These are phyloP conservation scores for Zonotrichia albicollis DNA, from an alignment of 2,797 vertebrate species.

Conservation along the genomic window DNA sequence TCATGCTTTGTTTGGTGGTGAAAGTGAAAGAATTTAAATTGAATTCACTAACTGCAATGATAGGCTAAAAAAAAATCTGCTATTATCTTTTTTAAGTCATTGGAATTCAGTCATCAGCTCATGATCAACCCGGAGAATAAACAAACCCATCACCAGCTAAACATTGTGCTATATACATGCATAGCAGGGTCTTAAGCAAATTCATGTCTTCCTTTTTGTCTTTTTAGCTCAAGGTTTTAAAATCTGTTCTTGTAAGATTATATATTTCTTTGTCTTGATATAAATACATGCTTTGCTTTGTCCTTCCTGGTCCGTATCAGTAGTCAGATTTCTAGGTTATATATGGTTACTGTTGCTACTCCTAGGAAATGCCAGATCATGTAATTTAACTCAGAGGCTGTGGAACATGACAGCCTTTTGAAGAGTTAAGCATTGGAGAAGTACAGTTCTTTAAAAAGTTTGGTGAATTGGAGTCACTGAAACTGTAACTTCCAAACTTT, in stretches of 20 bases:
- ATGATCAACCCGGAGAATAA: background rate
- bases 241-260: background rate
- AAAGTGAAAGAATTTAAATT: background rate
- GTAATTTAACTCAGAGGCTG: background rate
- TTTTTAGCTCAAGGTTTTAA: background rate
- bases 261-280: background rate
- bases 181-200: background rate
- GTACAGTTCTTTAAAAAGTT: background rate
- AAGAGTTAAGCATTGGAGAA: background rate
- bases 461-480: background rate
- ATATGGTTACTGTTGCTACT: background rate
- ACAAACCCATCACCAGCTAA: background rate
- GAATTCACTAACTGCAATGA: background rate
- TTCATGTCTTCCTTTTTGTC: background rate
- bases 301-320: background rate
- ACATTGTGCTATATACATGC: background rate
- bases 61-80: background rate
- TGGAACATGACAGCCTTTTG: background rate
- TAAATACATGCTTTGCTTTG: background rate
- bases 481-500: background rate
- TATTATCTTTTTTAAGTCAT: background rate
- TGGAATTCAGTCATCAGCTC: constrained; percentile 1
- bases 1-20: background rate
- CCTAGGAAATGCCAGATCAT: background rate
- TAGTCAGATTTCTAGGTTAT: background rate